Evolutionary conservation across 1,140 invertebrate genomes (phyloP), one percentile per base, ranked within the genome.

Genomic region (Drosophila eugracilis): DNA sequence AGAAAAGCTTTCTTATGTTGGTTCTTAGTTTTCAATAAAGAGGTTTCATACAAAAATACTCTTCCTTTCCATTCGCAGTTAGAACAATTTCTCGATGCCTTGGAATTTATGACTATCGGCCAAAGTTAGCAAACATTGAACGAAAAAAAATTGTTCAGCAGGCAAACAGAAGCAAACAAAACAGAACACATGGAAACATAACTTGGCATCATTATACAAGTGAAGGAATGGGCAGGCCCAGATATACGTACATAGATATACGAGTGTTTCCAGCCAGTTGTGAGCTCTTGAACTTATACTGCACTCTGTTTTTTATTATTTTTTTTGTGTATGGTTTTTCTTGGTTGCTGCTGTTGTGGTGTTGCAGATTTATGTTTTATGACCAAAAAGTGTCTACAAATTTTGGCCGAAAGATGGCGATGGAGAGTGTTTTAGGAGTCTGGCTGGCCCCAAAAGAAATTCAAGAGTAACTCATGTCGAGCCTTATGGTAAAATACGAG

Each of bases 361-460:
- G 53, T 52, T 74, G 72, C 67, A 85, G 73, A 85, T 86, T 80
- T 85, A 77, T 80, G 66, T 73, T 85, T 86, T 80, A 80, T 86
- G 76, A 42, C 65, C 65, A 55, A 49, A 65, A 75, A 44, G 30
- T 54, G 81, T 73, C 76, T 76, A 50, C 69, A 7, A 7, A 63
- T 73, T 74, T 45, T 48, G 42, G 49, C 44, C 26, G 9, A 21
- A 37, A 14, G 60, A 47, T 55, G 44, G 24, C 15, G 26, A 42
- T 59, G 41, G 17, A 59, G 26, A 39, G 34, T 14, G 21, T 41
- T 34, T 15, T 17, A 22, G 39, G n/a, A 15, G 21, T 34, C 37
- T 14, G 42, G 41, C 49, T 54, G 63, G 47, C 9, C 49, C 14
- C 10, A 52, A 52, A 54, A 54, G 15, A 74, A 44, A 41, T 63